phyloP scores from a whole-genome alignment of 2,888 invertebrate species.

The Aphodius granarius region DNA sequence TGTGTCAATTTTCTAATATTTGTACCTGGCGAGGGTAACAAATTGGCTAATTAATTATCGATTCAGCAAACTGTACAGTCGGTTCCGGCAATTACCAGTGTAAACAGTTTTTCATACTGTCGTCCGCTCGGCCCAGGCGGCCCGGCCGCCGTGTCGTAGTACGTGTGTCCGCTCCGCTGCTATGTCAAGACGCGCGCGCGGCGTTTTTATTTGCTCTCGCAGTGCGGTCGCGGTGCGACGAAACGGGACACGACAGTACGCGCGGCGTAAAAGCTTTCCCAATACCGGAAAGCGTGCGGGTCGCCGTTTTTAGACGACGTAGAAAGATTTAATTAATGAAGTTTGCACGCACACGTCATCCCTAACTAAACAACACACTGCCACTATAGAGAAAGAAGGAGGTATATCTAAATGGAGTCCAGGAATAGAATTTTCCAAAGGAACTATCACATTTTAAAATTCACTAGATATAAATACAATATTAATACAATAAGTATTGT shows the following conservation, averaged over 20 bases:
- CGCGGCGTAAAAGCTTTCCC: conserved; percentile 12
- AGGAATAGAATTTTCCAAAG: not conserved
- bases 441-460: too few relatives aligned
- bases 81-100: conserved; percentile 51
- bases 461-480: too few relatives aligned
- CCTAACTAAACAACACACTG: not conserved
- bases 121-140: not conserved
- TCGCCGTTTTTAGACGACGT: conserved; percentile 4
- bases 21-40: conserved; percentile 5
- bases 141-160: too few relatives aligned
- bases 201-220: conserved; percentile 4
- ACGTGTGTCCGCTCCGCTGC: not conserved
- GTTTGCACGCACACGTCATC: not conserved
- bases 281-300: conserved; percentile 11
- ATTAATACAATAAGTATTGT: too few relatives aligned
- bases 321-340: conserved; percentile 5
- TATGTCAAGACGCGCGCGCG: not conserved
- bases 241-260: not conserved
- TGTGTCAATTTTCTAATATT: conserved; percentile 12
- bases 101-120: conserved; percentile 38
- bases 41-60: conserved; percentile 38
- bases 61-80: conserved; percentile 48
- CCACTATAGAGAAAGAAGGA: not conserved
- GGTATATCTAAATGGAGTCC: not conserved
- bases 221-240: not conserved